Percentiles rank a stretch among this genome's conserved stretches.
Conservation (phyloP, 1,140 invertebrate species). For the Ceratosolen fusciceps region DNA sequence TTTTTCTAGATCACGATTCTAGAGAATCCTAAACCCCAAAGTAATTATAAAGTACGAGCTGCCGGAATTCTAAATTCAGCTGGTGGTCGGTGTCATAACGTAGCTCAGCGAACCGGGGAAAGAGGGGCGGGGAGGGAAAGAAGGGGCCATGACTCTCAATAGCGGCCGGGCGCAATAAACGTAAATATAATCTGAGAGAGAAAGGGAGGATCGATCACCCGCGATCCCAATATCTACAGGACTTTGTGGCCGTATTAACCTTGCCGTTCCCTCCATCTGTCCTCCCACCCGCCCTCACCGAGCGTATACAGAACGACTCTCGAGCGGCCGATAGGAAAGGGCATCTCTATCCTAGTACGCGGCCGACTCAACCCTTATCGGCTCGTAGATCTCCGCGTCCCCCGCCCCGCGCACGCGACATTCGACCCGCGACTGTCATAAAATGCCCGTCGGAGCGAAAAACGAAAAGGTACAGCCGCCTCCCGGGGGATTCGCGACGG, state of each 20-base stretch:
- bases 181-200: background rate
- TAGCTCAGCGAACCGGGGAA: too few relatives aligned
- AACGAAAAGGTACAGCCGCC: background rate
- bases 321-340: background rate
- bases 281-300: background rate
- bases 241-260: too few relatives aligned
- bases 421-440: constrained; percentile 36
- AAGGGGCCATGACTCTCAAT: background rate
- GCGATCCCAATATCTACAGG: constrained; percentile 8
- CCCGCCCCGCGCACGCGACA: constrained; percentile 30
- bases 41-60: background rate
- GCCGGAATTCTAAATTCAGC: background rate
- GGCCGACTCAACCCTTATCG: background rate
- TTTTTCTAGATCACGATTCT: too few relatives aligned
- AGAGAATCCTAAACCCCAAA: too few relatives aligned
- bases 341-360: background rate
- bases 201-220: background rate
- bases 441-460: constrained; percentile 32
- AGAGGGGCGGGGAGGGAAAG: background rate
- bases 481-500: constrained; percentile 8
- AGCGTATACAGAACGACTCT: background rate
- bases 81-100: background rate
- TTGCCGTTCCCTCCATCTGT: background rate
- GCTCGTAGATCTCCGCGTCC: background rate
- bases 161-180: background rate